Evolutionary conservation across 2,113 vertebrate species (phyloP), one percentile per base, ranked within the genome.

Genomic region (Toxotes chatareus): DNA sequence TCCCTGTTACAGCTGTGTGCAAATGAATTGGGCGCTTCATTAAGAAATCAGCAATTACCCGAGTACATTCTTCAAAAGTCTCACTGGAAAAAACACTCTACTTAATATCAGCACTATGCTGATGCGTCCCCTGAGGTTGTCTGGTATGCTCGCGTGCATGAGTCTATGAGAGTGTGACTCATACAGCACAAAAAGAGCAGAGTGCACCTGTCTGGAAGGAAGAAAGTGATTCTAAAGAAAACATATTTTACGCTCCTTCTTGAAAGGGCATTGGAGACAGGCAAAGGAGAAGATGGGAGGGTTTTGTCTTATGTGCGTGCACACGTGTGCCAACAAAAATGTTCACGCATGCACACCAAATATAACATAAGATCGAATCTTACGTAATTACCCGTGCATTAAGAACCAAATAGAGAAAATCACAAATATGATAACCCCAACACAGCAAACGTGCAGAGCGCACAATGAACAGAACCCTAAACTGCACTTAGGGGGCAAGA

Each of bases 11-110:
- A 84, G 68, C 69, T 79, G 79, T 76, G 66, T 73, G 70, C 53
- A 82, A 84, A 82, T 85, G 38, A 17, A 73, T 67, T 36, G 19
- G 36, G 34, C 38, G 49, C 83, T 86, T 88, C 38, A 53, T 86
- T 70, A 86, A 59, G 13, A 82, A 86, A 86, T 5, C n/a, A 14
- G 57, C 66, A 88, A 89, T 86, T 88, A 83, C 75, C 46, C 2
- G 2, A 63, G 63, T 72, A 73, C 19, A 42, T 73, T 71, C 61
- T 73, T 82, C 17, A 76, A 76, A 82, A 69, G 51, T 73, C n/a
- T 61, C n/a, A 36, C 38, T 9, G 23, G 19, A 73, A 60, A 76
- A 64, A 73, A 49, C 44, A 73, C 34, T 73, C 82, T 4, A 74
- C 11, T 67, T 77, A 40, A 81, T 80, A 83, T 76, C 38, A 56